These are phyloP conservation scores for Phaethornis superciliosus DNA, from an alignment of 2,113 vertebrate species.

Conservation along the genomic window DNA sequence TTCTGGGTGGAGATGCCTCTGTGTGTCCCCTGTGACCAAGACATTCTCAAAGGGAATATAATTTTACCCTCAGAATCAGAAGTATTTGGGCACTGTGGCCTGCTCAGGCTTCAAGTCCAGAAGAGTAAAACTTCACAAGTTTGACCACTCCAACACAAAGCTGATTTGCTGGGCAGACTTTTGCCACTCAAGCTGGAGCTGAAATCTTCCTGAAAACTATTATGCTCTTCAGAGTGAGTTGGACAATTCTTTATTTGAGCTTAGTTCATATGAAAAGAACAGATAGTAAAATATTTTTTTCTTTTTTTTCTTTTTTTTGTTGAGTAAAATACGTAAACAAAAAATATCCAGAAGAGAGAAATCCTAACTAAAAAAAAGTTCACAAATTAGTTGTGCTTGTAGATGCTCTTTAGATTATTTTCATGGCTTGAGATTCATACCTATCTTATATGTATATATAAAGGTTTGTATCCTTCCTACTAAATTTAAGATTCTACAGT, in stretches of 20 bases:
- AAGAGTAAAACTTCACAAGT: conserved; percentile 37
- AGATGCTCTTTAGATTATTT: too few relatives aligned
- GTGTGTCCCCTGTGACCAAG: too few relatives aligned
- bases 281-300: neutral
- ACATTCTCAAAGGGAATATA: neutral
- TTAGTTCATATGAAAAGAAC: neutral
- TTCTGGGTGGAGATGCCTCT: neutral
- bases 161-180: conserved; percentile 23
- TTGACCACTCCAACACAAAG: neutral
- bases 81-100: neutral
- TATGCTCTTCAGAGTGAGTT: conserved; percentile 14
- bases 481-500: too few relatives aligned
- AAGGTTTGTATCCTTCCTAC: too few relatives aligned
- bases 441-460: too few relatives aligned
- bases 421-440: too few relatives aligned
- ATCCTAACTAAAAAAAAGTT: too few relatives aligned
- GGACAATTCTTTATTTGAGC: conserved; percentile 38
- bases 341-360: too few relatives aligned
- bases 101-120: neutral
- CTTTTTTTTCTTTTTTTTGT: neutral
- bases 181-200: conserved; percentile 20
- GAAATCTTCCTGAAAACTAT: conserved; percentile 42
- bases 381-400: too few relatives aligned
- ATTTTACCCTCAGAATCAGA: neutral
- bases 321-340: neutral